Percentiles rank a stretch among this genome's conserved stretches.
These are phyloP conservation scores for Epicampocera succincta DNA, from an alignment of 2,888 invertebrate species.

Conservation along the genomic window DNA sequence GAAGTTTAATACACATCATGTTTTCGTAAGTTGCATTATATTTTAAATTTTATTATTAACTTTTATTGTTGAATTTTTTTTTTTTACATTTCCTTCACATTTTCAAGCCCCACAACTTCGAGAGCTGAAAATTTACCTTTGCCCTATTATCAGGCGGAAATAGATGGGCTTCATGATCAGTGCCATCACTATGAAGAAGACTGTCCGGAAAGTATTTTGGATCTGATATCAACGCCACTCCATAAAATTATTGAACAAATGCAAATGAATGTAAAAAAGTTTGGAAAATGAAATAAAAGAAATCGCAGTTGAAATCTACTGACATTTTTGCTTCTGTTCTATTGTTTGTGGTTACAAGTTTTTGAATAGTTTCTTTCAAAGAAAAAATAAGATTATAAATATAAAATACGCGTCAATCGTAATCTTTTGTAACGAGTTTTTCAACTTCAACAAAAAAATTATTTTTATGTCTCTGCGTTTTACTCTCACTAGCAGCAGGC, in stretches of 20 bases:
- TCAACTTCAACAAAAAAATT: too few species aligned
- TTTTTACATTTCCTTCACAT: too few species aligned
- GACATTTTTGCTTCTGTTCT: too few species aligned
- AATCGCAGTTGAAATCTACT: too few species aligned
- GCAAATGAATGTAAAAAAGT: slow-evolving; percentile 43
- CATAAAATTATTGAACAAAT: slow-evolving; percentile 73
- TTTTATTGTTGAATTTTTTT: not conserved
- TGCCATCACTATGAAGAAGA: slow-evolving; percentile 74
- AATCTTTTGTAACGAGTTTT: too few species aligned
- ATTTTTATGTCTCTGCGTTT: too few species aligned
- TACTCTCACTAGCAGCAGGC: too few species aligned
- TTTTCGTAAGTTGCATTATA: slow-evolving; percentile 84
- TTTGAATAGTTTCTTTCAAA: too few species aligned
- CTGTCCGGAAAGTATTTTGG: slow-evolving; percentile 76
- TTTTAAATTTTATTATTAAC: not conserved
- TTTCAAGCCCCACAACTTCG: slow-evolving; percentile 76
- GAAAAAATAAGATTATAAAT: too few species aligned
- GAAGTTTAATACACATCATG: slow-evolving; percentile 86
- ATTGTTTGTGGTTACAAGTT: not conserved
- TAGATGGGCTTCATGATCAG: slow-evolving; percentile 75
- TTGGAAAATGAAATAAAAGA: slow-evolving; percentile 42
- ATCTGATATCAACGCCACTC: slow-evolving; percentile 77
- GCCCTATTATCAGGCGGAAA: slow-evolving; percentile 77
- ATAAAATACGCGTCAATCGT: too few species aligned
- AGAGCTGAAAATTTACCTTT: slow-evolving; percentile 75